Conservation (phyloP, 2,797 vertebrate species). For the Falco cherrug region DNA sequence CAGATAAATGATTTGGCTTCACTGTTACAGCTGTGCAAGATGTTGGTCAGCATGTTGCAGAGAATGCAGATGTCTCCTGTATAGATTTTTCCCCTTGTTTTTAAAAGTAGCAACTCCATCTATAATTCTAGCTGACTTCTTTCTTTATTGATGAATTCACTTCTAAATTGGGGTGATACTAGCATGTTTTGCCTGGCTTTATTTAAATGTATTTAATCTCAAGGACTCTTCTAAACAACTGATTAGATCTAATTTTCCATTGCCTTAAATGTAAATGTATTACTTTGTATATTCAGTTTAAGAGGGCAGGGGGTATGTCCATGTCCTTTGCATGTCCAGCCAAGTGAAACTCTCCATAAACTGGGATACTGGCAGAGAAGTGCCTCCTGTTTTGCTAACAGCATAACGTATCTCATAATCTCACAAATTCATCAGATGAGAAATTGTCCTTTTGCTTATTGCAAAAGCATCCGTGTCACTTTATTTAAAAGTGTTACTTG, state of each 20-base stretch:
- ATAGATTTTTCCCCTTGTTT: background rate
- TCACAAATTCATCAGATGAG: background rate
- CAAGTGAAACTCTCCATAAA: background rate
- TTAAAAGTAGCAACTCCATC: background rate
- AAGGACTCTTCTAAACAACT: background rate
- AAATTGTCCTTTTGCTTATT: background rate
- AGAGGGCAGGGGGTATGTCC: accelerated
- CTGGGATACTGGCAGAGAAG: background rate
- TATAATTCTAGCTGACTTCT: slow-evolving; percentile 6
- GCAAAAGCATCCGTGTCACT: background rate
- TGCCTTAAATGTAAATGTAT: background rate
- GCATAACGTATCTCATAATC: background rate
- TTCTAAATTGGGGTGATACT: background rate
- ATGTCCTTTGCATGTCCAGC: background rate
- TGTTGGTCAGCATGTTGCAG: background rate
- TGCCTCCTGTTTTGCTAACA: background rate
- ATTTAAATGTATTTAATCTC: background rate
- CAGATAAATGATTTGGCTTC: background rate
- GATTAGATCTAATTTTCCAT: background rate
- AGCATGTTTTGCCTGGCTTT: background rate
- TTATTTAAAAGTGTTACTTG: background rate
- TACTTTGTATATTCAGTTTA: background rate
- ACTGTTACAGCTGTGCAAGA: background rate
- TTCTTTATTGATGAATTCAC: background rate
- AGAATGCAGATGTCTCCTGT: background rate